Evolutionary conservation across 2,888 invertebrate genomes (phyloP).

Genomic region (Tenthredo scrophulariae): DNA sequence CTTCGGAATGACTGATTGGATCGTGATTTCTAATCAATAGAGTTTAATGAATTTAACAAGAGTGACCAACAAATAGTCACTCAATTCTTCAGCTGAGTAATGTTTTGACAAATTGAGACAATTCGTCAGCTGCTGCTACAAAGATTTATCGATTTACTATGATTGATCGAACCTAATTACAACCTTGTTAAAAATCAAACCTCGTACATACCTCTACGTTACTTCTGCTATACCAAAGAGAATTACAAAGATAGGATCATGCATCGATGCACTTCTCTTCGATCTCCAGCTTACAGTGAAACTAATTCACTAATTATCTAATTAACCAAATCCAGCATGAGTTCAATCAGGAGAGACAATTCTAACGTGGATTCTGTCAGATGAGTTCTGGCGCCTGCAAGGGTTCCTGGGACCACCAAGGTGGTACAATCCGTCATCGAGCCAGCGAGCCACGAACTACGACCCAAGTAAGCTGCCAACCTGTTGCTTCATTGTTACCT

Average conservation of each 20-base stretch:
- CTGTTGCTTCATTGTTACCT: slow-evolving; percentile 71
- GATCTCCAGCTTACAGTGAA: neutral
- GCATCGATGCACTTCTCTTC: neutral
- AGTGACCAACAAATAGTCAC: slow-evolving; percentile 40
- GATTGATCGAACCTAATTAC: slow-evolving; percentile 44
- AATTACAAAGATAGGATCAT: neutral
- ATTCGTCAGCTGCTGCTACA: slow-evolving; percentile 22
- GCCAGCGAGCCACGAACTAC: slow-evolving; percentile 58
- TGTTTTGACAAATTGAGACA: slow-evolving; percentile 47
- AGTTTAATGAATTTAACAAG: slow-evolving; percentile 48
- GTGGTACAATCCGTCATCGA: slow-evolving; percentile 70
- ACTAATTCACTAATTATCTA: neutral
- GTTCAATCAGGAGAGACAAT: neutral
- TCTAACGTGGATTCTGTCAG: slow-evolving; percentile 20
- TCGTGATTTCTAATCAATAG: slow-evolving; percentile 47
- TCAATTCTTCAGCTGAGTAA: neutral
- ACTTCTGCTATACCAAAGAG: neutral
- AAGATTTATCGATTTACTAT: slow-evolving; percentile 36
- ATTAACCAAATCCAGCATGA: neutral
- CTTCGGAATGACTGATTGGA: slow-evolving; percentile 29
- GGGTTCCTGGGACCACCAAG: slow-evolving; percentile 68
- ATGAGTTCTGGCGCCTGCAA: slow-evolving; percentile 38
- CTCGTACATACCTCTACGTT: neutral
- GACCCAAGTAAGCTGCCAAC: slow-evolving; percentile 60
- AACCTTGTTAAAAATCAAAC: slow-evolving; percentile 11